Base-by-base conservation (phyloP, 2,113 vertebrate genomes). In the Rhabdomys dilectus region DNA sequence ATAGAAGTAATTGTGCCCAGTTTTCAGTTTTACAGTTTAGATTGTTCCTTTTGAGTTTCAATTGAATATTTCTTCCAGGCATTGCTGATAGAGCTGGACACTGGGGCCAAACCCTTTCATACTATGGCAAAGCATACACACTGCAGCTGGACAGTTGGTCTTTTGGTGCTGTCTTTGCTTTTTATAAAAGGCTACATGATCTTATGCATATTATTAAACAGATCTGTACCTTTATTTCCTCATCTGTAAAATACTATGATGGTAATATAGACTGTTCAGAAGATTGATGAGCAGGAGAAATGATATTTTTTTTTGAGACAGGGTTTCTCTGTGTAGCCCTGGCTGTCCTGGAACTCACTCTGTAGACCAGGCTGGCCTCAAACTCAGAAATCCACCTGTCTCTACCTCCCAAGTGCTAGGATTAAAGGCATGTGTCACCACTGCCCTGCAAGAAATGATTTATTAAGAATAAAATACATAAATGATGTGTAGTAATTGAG, bases 211-310 rank as follows among this genome's bases (percentile, higher is more conserved):
- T 72, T 68, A 62, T 3, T 68, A 19, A 60, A 76, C 11, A 53
- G 88, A 58, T 88, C 53, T 92, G 36, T 66, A 5, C 58, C 56
- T 96, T 66, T 42, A 16, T 80, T 95, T 95, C 2, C 39, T 93
- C 62, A 90, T 53, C 48, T 29, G 9, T 53, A 88, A 96, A 92
- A 56, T 66, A 70, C 53, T 42, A 39, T 21, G 22, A 78, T 60
- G 5, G 73, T 88, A 90, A 76, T 42, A 53, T 29, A 91, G 17
- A 12, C 34, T 92, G 62, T 75, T 80, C 56, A 78, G 24, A 48
- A 21, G 7, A 51, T 1, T 80, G 29, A 42, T 64, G 26, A 48
- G 5, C 77, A 51, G 22, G 31, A 26, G 1, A 73, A 97, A 64
- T 88, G 16, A 62, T 9, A n/a, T n/a, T n/a, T n/a, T n/a, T n/a